phyloP scores from a whole-genome alignment of 1,140 invertebrate genomes.

The Conopomorpha cramerella region DNA sequence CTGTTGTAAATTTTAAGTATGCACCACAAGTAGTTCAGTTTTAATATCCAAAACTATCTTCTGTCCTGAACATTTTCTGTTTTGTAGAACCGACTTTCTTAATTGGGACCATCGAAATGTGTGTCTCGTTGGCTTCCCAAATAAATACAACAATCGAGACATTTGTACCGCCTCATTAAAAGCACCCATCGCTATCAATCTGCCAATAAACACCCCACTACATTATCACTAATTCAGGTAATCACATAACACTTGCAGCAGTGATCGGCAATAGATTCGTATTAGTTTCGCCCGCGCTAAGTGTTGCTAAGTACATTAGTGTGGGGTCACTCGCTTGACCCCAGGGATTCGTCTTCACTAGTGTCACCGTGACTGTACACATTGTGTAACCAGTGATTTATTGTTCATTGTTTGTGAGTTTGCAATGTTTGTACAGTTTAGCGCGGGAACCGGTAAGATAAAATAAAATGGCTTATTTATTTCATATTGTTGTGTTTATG shows the following conservation, averaged over 20 bases:
- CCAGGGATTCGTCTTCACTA: conserved; percentile 36
- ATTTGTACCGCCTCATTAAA: not conserved
- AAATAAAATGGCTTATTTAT: no score
- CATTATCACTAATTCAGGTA: conserved; percentile 49
- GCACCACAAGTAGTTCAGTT: no score
- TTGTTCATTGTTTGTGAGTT: not conserved
- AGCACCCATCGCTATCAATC: not conserved
- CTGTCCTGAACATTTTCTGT: no score
- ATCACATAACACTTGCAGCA: conserved; percentile 40
- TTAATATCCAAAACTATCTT: no score
- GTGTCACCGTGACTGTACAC: conserved; percentile 25
- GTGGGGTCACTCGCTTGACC: conserved; percentile 27
- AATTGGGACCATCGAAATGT: no score
- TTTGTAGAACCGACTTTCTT: no score
- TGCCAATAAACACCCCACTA: conserved; percentile 3
- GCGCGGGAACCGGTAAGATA: no score
- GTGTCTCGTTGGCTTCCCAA: no score
- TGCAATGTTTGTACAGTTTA: no score
- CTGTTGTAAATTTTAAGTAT: no score
- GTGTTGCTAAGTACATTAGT: conserved; percentile 18
- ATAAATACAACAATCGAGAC: no score
- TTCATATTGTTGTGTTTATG: no score
- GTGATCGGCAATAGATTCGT: conserved; percentile 45
- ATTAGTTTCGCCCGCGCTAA: conserved; percentile 46
- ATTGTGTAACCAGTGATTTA: conserved; percentile 6